Evolutionary conservation across 2,113 vertebrate genomes (phyloP), one percentile per base, ranked within the genome.

Genomic region (Synchiropus splendidus): DNA sequence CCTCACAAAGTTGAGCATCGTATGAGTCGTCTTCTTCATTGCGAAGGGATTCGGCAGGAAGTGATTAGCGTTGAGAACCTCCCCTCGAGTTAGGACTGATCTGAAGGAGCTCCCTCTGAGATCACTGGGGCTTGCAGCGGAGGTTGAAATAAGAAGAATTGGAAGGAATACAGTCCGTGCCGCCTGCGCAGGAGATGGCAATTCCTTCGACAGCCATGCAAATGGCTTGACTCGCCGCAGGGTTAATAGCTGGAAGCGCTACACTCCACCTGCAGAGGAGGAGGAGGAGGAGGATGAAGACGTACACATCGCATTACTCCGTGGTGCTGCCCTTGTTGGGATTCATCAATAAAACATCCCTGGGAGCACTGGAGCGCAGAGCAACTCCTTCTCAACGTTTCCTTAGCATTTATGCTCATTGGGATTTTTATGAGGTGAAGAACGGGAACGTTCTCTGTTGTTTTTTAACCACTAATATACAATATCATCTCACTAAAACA

Each of bases 201-300:
- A 66, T 46, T 48, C 57, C 36, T 53, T 33, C 2, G 12, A 64
- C 44, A 32, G 51, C 18, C 33, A 42, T 63, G 52, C 38, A 55
- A 69, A 69, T 54, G 42, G 37, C 48, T 63, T 61, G 49, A 56
- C 39, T 57, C 52, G 45, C 42, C 36, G 56, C 50, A 41, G 39
- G 51, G 42, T 59, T 64, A 53, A 58, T 50, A 52, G 37, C 45
- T 34, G 13, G 14, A 11, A n/a, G 32, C 12, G n/a, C 31, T n/a
- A 15, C 45, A 41, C 21, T 27, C 49, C 56, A 61, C 36, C 54
- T 61, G 42, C 43, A 58, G 53, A 39, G 13, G 31, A 44, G 31
- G 18, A 39, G 16, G 14, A n/a, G 18, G 16, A 38, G 40, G 34
- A 35, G 46, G 40, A 48, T 64, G 55, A 63, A 16, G 18, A 16